Evolutionary conservation across 2,113 vertebrate genomes (phyloP), one percentile per base, ranked within the genome.

Genomic region (Carettochelys insculpta): DNA sequence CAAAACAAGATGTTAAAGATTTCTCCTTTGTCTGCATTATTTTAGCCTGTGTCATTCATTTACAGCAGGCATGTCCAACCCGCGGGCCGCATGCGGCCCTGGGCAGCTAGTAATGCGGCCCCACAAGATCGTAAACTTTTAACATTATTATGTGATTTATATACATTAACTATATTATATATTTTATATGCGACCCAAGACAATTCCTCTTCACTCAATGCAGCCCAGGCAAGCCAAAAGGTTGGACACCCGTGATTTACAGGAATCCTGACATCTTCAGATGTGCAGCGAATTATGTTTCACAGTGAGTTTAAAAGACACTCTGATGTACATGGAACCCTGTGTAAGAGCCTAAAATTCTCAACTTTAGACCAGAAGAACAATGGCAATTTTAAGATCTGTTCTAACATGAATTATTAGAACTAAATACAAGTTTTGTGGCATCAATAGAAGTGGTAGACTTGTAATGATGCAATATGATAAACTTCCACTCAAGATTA

Each of bases 231-330:
- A n/a, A n/a, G n/a, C n/a, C n/a, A n/a, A n/a, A n/a, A n/a, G n/a
- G n/a, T n/a, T n/a, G n/a, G n/a, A n/a, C n/a, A n/a, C n/a, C n/a
- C n/a, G n/a, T n/a, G n/a, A n/a, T 7, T 14, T 41, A 78, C 1
- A 61, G 76, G 50, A 77, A 53, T 11, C 65, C 11, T 0, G 1
- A 22, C 0, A 38, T 47, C 22, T 86, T 4, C 51, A 83, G 52
- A 58, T 79, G 1, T 8, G 5, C 0, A 53, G 41, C 58, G 61
- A n/a, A 82, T 6, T 1, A 1, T 8, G 24, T 73, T 45, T 45
- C 25, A 45, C 41, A 73, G 11, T 45, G 6, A 45, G 5, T 71
- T 71, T 24, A 45, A 29, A 43, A 71, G 45, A 45, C 19, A 38
- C 5, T 41, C 50, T 58, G 9, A 48, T 41, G 11, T 6, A 11